Conservation (phyloP, 2,888 invertebrate species). For the Meghimatium bilineatum region DNA sequence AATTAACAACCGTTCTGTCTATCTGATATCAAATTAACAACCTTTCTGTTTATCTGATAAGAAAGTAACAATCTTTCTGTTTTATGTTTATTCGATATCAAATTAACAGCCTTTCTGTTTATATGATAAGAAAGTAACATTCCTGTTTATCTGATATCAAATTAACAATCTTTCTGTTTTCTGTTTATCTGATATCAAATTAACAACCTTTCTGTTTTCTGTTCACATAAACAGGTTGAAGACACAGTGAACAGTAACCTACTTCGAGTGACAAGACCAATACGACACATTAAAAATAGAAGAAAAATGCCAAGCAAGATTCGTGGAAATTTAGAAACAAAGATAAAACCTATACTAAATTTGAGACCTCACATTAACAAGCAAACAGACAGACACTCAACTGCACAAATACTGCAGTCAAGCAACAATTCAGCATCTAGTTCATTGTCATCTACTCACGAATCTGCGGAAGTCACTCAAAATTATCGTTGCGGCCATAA, state of each 20-base stretch:
- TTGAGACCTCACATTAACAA: conserved; percentile 35
- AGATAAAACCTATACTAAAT: conserved; percentile 44
- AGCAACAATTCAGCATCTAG: not conserved
- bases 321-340: conserved; percentile 47
- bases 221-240: conserved; percentile 55
- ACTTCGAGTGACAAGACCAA: conserved; percentile 59
- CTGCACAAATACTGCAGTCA: conserved; percentile 34
- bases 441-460: not conserved
- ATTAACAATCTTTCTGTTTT: no score
- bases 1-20: no score
- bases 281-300: conserved; percentile 63
- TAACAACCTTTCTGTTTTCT: not conserved
- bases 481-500: no score
- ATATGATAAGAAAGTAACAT: no score
- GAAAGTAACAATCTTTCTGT: no score
- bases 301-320: conserved; percentile 54
- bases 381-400: conserved; percentile 25
- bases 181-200: no score
- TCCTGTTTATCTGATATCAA: no score
- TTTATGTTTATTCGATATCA: no score
- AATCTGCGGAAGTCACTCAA: not conserved
- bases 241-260: conserved; percentile 62
- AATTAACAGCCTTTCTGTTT: no score
- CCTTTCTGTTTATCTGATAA: no score
- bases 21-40: no score